Evolutionary conservation across 2,888 invertebrate genomes (phyloP).

Genomic region (Hoplodrina ambigua): DNA sequence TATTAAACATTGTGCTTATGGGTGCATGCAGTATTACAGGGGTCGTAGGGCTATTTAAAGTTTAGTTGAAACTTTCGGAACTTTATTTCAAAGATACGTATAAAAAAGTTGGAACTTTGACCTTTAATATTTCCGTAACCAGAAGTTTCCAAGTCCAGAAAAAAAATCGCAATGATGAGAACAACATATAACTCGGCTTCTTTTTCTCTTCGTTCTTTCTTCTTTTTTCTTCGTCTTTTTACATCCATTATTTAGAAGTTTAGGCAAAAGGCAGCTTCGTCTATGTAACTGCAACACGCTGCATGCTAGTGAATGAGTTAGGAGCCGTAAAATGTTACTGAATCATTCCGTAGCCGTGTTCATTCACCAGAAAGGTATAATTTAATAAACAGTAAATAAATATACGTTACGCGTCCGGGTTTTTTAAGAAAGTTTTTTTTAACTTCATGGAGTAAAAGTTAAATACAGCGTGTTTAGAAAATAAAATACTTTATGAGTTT

Average conservation of each 20-base stretch:
- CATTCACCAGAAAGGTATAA: constrained; percentile 63
- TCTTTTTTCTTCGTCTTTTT: no score
- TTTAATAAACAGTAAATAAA: constrained; percentile 64
- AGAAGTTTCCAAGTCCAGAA: no score
- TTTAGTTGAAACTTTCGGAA: no score
- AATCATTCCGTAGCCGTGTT: constrained; percentile 50
- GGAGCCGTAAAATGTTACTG: constrained; percentile 66
- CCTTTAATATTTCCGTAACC: no score
- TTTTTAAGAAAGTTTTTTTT: constrained; percentile 54
- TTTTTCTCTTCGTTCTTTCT: no score
- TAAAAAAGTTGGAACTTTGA: no score
- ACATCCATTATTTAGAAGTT: not conserved
- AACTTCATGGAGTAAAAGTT: constrained; percentile 37
- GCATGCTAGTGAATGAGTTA: constrained; percentile 58
- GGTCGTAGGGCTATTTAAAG: no score
- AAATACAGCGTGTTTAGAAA: constrained; percentile 7
- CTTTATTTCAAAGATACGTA: no score
- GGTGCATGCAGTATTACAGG: no score
- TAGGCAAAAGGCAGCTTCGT: not conserved
- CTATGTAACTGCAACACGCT: constrained; percentile 29
- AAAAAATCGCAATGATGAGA: no score
- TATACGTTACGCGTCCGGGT: constrained; percentile 45
- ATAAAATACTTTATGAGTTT: constrained; percentile 11
- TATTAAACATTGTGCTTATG: no score
- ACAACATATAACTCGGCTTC: no score